Base-by-base conservation (phyloP, 1,140 invertebrate genomes). In the Drosophila ambigua region DNA sequence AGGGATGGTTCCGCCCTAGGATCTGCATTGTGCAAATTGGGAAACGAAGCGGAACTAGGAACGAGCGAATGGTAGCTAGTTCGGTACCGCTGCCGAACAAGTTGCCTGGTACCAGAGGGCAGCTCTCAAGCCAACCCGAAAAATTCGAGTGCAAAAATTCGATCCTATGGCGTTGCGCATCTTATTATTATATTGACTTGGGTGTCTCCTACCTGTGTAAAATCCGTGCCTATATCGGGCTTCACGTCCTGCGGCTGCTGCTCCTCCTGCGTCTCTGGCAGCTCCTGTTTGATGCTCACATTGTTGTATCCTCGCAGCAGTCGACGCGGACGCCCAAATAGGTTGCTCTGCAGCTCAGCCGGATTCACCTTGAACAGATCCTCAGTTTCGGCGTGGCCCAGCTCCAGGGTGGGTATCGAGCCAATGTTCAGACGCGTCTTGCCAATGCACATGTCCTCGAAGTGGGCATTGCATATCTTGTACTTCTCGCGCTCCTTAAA, bases 391-490 rank as follows among this genome's bases (percentile, higher is more conserved):
- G 91, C 74, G 28, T 91, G 90, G 0, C 90, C 90, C 11, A 91
- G 49, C 35, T 91, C 77, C 0, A 91, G 28, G 1, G 90, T 91
- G 0, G 90, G 90, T 50, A 91, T 75, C 9, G 90, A 77, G 0
- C 90, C 90, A 8, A 88, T 74, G 24, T 90, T 81, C 0, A 91
- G 51, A 1, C 90, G 83, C 4, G 79, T 77, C 45, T 91, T 91
- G 6, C 90, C 90, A 39, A 91, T 83, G 24, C 90, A 91, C 13
- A 91, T 84, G 15, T 90, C 79, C 54, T 91, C 90, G 7, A 91
- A 91, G 31, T 91, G 90, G 5, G 69, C 75, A 51, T 84, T 91
- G 48, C 90, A 91, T n/a, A 91, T 91, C 71, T 91, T 91, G 51
- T 91, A 91, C 31, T 81, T 78, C 5, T 91, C 90, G 2, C 90